Evolutionary conservation across 1,140 invertebrate genomes (phyloP).

Genomic region (Teleopsis dalmanni): DNA sequence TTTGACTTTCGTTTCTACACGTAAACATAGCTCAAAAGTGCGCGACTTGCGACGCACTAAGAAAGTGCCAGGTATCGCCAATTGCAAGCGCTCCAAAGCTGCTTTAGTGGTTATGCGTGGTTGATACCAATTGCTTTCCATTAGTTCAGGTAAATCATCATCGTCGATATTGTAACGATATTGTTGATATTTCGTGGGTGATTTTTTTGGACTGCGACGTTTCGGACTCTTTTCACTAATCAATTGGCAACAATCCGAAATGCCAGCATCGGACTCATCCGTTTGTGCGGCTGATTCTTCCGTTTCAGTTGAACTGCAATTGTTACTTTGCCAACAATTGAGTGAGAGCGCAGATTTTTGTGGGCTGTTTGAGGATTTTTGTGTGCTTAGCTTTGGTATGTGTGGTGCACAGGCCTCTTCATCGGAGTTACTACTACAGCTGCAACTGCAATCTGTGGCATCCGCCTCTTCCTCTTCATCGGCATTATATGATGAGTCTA

Average conservation of each 20-base stretch:
- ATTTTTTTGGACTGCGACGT: background rate
- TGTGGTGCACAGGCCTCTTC: background rate
- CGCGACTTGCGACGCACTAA: slow-evolving; percentile 29
- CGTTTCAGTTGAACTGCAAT: background rate
- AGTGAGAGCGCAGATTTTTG: slow-evolving; percentile 35
- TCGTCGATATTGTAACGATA: slow-evolving; percentile 14
- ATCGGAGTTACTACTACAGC: slow-evolving; percentile 14
- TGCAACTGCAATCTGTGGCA: slow-evolving; percentile 27
- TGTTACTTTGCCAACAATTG: slow-evolving; percentile 29
- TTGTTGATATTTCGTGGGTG: slow-evolving; percentile 14
- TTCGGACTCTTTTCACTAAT: slow-evolving; percentile 18
- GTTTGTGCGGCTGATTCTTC: slow-evolving; percentile 8
- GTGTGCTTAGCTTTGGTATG: slow-evolving; percentile 20
- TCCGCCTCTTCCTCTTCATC: slow-evolving; percentile 36
- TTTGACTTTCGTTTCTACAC: slow-evolving; percentile 29
- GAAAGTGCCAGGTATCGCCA: slow-evolving; percentile 27
- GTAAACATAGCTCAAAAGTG: slow-evolving; percentile 25
- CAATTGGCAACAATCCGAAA: slow-evolving; percentile 32
- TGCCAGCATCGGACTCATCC: slow-evolving; percentile 16
- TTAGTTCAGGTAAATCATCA: slow-evolving; percentile 21
- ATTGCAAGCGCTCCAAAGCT: slow-evolving; percentile 22
- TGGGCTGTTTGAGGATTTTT: slow-evolving; percentile 26
- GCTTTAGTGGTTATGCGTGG: slow-evolving; percentile 32
- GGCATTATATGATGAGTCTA: slow-evolving; percentile 39
- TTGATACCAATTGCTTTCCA: slow-evolving; percentile 30